These are phyloP conservation scores for Elgaria multicarinata DNA, from an alignment of 2,113 vertebrate genomes.

Conservation along the genomic window DNA sequence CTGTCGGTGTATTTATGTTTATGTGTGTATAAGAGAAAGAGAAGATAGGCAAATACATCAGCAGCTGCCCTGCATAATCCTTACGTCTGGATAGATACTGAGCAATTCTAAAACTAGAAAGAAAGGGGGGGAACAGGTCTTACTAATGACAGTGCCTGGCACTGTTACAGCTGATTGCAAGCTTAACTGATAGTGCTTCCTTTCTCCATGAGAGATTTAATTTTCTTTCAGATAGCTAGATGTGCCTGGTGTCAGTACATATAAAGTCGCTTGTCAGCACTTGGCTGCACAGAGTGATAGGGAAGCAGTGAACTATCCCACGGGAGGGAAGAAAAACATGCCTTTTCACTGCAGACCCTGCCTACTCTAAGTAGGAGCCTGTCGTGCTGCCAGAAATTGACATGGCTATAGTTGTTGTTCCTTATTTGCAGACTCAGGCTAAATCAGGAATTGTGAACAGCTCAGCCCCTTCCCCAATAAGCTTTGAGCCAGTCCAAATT, in stretches of 20 bases:
- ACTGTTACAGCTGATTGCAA: slow-evolving; percentile 45
- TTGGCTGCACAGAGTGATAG: slow-evolving; percentile 31
- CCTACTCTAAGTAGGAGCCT: background rate
- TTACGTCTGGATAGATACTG: slow-evolving; percentile 17
- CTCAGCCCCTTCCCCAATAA: background rate
- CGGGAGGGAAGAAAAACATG: slow-evolving; percentile 43
- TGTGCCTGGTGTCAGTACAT: slow-evolving; percentile 51
- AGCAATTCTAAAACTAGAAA: slow-evolving; percentile 36
- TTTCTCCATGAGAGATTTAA: slow-evolving; percentile 60
- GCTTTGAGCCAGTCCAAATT: background rate
- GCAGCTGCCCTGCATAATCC: background rate
- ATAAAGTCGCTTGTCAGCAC: slow-evolving; percentile 58
- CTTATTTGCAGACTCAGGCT: background rate
- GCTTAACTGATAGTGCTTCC: slow-evolving; percentile 40
- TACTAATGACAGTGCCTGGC: slow-evolving; percentile 37
- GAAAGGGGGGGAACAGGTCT: background rate
- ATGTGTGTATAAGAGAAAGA: background rate
- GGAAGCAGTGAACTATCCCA: slow-evolving; percentile 22
- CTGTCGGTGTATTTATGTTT: background rate
- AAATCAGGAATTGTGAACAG: background rate
- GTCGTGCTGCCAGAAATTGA: slow-evolving; percentile 6
- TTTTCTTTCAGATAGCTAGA: slow-evolving; percentile 56
- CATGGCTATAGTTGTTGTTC: background rate
- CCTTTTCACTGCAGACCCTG: slow-evolving; percentile 18
- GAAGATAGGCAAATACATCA: slow-evolving; percentile 21